Conservation (phyloP, 2,797 vertebrate genomes). For the Characodon lateralis region DNA sequence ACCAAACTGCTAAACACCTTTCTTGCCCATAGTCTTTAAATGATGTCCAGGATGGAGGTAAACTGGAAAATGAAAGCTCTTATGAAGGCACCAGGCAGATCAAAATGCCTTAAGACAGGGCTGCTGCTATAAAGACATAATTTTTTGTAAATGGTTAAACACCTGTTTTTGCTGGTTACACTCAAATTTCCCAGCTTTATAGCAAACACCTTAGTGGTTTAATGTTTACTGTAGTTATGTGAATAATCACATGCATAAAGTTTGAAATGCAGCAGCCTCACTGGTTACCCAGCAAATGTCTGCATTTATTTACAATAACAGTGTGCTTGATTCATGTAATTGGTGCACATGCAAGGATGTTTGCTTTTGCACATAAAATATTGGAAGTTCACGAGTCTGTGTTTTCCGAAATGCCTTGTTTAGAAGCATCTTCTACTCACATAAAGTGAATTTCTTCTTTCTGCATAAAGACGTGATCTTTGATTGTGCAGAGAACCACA, state of each 20-base stretch:
- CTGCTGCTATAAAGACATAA: too few relatives aligned
- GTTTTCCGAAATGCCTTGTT: not conserved
- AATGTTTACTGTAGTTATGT: not conserved
- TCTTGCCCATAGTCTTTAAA: slow-evolving; percentile 6
- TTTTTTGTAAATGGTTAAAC: not conserved
- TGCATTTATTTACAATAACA: not conserved
- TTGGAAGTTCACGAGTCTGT: not conserved
- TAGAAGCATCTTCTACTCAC: not conserved
- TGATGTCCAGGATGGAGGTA: not conserved
- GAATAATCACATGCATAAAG: not conserved
- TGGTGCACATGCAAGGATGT: not conserved
- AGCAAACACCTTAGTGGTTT: not conserved
- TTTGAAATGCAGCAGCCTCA: not conserved
- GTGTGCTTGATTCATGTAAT: not conserved
- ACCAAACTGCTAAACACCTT: slow-evolving; percentile 14
- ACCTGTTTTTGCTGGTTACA: not conserved
- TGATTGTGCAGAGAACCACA: not conserved
- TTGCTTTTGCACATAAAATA: not conserved
- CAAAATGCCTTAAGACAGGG: too few relatives aligned
- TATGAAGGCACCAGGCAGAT: not conserved
- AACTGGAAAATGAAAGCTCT: not conserved
- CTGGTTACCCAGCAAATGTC: not conserved
- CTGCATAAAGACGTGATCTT: not conserved
- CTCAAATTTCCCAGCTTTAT: not conserved
- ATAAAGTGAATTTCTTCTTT: not conserved